Conservation (phyloP, 2,797 vertebrate species). For the Bufotes viridis region DNA sequence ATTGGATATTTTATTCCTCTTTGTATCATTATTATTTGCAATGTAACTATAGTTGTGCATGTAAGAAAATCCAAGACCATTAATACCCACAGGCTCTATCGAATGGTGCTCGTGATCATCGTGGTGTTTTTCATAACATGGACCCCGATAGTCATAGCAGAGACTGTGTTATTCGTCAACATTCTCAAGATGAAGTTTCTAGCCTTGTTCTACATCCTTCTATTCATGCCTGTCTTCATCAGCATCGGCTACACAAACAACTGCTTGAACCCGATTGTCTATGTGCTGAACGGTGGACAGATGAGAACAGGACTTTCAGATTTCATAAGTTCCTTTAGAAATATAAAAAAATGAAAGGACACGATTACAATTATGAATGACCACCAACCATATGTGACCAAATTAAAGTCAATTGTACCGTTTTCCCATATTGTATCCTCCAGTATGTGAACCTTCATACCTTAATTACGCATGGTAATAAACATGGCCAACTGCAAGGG, state of each 20-base stretch:
- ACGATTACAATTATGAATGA: not conserved
- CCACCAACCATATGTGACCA: not conserved
- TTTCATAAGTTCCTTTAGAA: conserved; percentile 14
- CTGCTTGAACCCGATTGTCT: conserved; percentile 44
- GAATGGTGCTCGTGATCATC: conserved; percentile 4
- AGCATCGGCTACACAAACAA: not conserved
- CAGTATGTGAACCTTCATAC: not conserved
- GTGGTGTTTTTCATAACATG: conserved; percentile 36
- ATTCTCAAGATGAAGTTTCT: not conserved
- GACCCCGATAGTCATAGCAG: conserved; percentile 21
- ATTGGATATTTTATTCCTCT: conserved; percentile 48
- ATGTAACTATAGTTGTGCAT: conserved; percentile 25
- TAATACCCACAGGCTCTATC: conserved; percentile 30
- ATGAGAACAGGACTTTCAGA: not conserved
- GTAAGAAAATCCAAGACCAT: conserved; percentile 29
- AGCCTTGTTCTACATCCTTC: not conserved
- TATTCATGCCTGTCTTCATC: not conserved
- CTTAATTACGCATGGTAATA: not conserved
- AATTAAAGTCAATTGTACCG: not conserved
- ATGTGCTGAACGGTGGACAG: conserved; percentile 29
- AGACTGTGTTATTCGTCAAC: not conserved
- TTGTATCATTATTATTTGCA: conserved; percentile 29
- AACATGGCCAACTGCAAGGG: too few species aligned
- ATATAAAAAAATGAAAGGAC: not conserved
- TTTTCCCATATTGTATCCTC: not conserved